phyloP scores from a whole-genome alignment of 2,797 vertebrate genomes.

The Neosilurus mollespiculum region DNA sequence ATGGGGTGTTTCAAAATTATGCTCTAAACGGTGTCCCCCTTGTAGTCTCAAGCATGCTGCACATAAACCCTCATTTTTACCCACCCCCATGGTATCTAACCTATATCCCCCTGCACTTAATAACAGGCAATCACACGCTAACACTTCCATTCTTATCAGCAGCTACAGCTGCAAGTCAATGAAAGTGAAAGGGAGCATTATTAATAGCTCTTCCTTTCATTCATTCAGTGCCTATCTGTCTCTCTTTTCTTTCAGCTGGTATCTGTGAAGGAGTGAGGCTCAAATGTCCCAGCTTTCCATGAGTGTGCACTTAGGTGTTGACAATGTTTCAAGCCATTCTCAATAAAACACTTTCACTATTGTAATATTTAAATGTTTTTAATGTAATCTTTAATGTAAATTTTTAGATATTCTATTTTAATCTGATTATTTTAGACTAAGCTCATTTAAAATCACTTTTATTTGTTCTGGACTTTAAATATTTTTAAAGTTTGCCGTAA shows the following conservation, averaged over 20 bases:
- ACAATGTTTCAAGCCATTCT: neutral
- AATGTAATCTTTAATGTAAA: neutral
- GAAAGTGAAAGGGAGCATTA: conserved; percentile 61
- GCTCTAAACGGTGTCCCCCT: neutral
- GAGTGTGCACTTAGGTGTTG: neutral
- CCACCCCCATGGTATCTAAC: conserved; percentile 42
- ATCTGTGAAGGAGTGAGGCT: conserved; percentile 60
- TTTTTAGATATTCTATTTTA: neutral
- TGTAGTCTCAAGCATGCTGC: conserved; percentile 12
- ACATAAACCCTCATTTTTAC: neutral
- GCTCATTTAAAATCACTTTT: conserved; percentile 7
- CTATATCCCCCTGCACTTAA: conserved; percentile 63
- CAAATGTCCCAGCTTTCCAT: neutral
- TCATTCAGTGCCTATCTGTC: conserved; percentile 29
- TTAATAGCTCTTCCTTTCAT: conserved; percentile 57
- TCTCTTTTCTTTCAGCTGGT: conserved; percentile 55
- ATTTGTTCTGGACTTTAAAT: neutral
- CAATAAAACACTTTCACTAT: neutral
- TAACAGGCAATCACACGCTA: conserved; percentile 70
- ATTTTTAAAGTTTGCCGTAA: conserved; percentile 2
- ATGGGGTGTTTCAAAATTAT: conserved; percentile 14
- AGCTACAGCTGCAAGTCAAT: conserved; percentile 77
- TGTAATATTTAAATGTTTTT: conserved; percentile 1
- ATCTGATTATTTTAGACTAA: neutral
- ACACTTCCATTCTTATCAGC: conserved; percentile 68